Conservation (phyloP, 2,797 vertebrate species). For the Darevskia mixta region DNA sequence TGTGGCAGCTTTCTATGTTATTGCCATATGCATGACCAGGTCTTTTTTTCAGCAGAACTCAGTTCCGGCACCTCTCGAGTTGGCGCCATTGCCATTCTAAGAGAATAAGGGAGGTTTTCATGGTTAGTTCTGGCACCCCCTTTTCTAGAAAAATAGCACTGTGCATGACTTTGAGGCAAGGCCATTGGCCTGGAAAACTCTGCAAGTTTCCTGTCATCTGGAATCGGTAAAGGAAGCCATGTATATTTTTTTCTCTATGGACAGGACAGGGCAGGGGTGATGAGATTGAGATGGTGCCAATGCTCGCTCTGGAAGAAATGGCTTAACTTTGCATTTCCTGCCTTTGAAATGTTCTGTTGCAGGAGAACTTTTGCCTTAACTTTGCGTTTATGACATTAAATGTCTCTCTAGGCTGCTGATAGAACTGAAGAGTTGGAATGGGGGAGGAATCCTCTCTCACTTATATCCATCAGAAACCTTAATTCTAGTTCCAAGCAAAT, state of each 20-base stretch:
- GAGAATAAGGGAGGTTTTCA: too few relatives aligned
- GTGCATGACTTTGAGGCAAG: background rate
- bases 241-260: background rate
- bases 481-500: conserved; percentile 33
- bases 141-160: too few relatives aligned
- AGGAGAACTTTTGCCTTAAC: conserved; percentile 6
- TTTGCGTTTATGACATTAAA: conserved; percentile 35
- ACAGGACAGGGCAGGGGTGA: background rate
- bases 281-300: background rate
- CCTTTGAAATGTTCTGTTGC: background rate
- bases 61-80: too few relatives aligned
- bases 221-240: background rate
- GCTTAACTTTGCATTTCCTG: background rate
- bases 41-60: too few relatives aligned
- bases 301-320: background rate
- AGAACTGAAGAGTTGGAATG: conserved; percentile 41
- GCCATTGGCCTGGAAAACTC: background rate
- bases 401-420: conserved; percentile 30
- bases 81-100: too few relatives aligned
- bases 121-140: too few relatives aligned
- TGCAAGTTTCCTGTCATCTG: background rate
- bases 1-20: background rate
- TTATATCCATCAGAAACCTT: conserved; percentile 10
- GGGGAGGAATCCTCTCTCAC: background rate
- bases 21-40: too few relatives aligned